phyloP scores from a whole-genome alignment of 92 coral and sea anemone genomes.

The Blastomussa wellsi region DNA sequence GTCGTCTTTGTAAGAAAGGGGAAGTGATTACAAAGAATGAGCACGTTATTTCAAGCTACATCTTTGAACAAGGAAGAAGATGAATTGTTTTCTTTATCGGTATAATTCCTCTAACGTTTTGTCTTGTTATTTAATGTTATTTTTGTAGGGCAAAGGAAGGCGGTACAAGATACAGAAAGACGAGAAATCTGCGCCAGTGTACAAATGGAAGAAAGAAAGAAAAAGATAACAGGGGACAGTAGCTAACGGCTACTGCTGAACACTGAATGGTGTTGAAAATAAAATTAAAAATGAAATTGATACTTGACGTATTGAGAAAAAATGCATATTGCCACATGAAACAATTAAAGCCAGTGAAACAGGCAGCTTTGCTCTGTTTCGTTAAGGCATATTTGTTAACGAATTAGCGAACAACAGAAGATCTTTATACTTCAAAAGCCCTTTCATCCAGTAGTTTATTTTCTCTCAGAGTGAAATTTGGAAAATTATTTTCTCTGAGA shows the following conservation, averaged over 20 bases:
- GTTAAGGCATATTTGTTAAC: neutral
- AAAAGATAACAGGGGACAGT: constrained; percentile 43
- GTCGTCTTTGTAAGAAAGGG: no score
- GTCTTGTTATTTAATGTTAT: neutral
- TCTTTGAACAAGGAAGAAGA: no score
- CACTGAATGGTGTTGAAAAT: neutral
- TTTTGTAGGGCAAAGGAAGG: constrained; percentile 82
- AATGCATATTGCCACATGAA: neutral
- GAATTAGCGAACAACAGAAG: neutral
- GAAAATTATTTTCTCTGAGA: neutral
- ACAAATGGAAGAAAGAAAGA: constrained; percentile 89
- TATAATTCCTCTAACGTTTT: neutral
- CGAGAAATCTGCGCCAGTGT: constrained; percentile 66
- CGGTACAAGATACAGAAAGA: constrained; percentile 63
- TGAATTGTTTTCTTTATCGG: no score
- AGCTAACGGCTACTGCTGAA: neutral
- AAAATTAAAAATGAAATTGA: neutral
- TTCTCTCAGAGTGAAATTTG: neutral
- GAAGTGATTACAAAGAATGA: no score
- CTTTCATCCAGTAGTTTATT: neutral
- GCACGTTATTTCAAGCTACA: no score
- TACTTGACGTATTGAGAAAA: neutral
- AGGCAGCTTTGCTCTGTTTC: neutral
- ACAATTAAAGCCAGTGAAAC: neutral
- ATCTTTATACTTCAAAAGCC: neutral